Evolutionary conservation across 2,888 invertebrate genomes (phyloP), one percentile per base, ranked within the genome.

Genomic region (Caenorhabditis becei): DNA sequence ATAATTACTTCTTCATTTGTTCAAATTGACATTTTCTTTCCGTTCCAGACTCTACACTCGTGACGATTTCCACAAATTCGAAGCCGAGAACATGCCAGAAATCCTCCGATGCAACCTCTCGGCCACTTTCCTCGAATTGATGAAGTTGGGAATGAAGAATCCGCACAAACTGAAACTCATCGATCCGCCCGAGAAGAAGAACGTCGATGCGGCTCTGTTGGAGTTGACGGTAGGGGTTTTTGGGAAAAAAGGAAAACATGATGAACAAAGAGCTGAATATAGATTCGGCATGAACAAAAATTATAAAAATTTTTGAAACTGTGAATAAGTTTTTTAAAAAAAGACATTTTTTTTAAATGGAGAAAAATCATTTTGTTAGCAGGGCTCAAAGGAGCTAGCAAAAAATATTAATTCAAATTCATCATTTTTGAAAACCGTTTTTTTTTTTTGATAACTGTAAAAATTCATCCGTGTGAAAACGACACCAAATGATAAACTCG

Each of bases 131-230:
- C 92, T 98, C 66, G 95, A 97, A 91, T 92, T 98, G 62, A 93
- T 97, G 83, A 95, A 96, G 0, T 93, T 96, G 83, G 96, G 95
- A 20, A 94, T 97, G 78, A 94, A 95, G 86, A 95, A 93, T 87
- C 90, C 96, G 16, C 93, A 93, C 51, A 94, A 94, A 16, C 97
- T 98, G 92, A 96, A 97, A 89, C 95, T 97, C 89, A 94, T 98
- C 91, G 97, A 97, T 91, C 94, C 94, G 86, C 97, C 97, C 0
- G 94, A 95, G 0, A 93, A 93, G 24, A 95, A 95, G 71, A 93
- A 93, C 88, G 88, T 88, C 74, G 61, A 80, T n/a, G 80, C 83
- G 3, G 85, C 86, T 0, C 65, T 84, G 23, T 62, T 72, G 58
- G 84, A 87, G 56, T 69, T 87, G 10, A 62, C 71, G 67, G 86